Evolutionary conservation across 2,888 invertebrate species (phyloP), one percentile per base, ranked within the genome.

Genomic region (Melanostoma mellinum): DNA sequence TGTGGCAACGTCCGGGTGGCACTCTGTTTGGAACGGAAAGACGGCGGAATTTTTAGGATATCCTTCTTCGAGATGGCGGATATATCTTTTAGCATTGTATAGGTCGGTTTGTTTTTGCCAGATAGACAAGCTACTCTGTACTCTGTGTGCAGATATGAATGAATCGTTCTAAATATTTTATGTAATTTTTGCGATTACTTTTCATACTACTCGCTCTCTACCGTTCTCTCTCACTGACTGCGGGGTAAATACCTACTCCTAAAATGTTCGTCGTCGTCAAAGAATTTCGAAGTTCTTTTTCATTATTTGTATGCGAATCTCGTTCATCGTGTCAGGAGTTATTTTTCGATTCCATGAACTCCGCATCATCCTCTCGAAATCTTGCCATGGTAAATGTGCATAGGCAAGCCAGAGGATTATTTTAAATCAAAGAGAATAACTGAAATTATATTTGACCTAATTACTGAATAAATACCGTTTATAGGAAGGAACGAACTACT

Each of bases 181-280:
- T 85, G 85, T 85, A 85, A 85, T 85, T 85, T 85, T 76, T 75
- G 76, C 80, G 85, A 85, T 85, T 85, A 85, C 85, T 76, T 50
- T 32, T 50, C 6, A 6, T 9, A 8, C 50, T 65, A 40, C 58
- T 53, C 44, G 52, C 46, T 69, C n/a, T 20, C 52, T 32, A 20
- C 20, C 20, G 20, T 55, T 9, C 1, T 46, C 3, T 56, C 3
- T 9, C n/a, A 35, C 44, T 58, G 30, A 40, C 55, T 36, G 36
- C 20, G 63, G 8, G 4, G 5, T 44, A 33, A 40, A 40, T 9
- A 63, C 42, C 30, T 53, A 79, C 50, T 75, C 55, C 68, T 69
- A 36, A 74, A 68, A 58, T 58, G 40, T 9, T 42, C 42, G 6
- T 68, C 38, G 68, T 44, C 42, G 42, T 74, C 61, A 56, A 61